Percentiles rank a stretch among this genome's conserved stretches.
phyloP scores from a whole-genome alignment of 2,113 vertebrate genomes.

The Machaerirhynchus nigripectus region DNA sequence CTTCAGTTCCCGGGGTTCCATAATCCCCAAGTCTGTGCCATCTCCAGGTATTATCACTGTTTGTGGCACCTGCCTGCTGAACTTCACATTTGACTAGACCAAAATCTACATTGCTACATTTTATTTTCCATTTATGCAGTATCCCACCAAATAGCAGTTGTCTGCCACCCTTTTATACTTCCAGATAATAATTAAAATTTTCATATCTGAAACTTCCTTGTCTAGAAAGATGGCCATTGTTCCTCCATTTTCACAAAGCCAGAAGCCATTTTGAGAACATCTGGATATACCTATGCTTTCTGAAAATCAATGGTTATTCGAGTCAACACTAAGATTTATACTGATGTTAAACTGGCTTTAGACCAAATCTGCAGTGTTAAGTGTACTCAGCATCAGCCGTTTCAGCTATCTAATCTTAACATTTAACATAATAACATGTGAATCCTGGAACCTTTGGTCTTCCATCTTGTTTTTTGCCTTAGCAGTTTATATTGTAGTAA shows the following conservation, averaged over 20 bases:
- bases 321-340: not conserved
- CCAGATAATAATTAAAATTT: not conserved
- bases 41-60: not conserved
- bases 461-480: not conserved
- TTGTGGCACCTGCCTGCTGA: not conserved
- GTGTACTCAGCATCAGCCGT: not conserved
- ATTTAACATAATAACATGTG: not conserved
- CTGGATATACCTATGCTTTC: not conserved
- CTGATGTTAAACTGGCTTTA: not conserved
- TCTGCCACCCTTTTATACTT: not conserved
- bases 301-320: not conserved
- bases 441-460: not conserved
- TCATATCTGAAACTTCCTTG: not conserved
- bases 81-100: not conserved
- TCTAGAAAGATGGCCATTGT: not conserved
- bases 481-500: not conserved
- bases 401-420: not conserved
- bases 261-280: not conserved
- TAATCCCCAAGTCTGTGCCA: not conserved
- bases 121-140: not conserved
- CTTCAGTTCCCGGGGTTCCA: not conserved
- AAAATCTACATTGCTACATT: not conserved
- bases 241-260: not conserved
- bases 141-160: not conserved
- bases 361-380: not conserved